Conservation (phyloP, 2,113 vertebrate species). For the Antechinus stuartii region DNA sequence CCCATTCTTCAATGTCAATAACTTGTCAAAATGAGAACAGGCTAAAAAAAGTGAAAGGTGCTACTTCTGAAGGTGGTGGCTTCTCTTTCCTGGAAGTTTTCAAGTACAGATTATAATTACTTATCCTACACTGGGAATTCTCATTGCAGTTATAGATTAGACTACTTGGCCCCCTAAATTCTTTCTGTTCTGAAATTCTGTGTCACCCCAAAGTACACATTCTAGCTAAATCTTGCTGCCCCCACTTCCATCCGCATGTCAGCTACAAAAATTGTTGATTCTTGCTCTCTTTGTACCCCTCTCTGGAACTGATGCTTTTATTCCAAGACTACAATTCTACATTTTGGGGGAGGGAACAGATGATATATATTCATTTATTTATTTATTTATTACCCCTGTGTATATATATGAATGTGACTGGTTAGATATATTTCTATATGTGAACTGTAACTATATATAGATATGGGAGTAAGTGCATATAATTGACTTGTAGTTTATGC, state of each 20-base stretch:
- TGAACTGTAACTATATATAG: not conserved
- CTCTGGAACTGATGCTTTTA: not conserved
- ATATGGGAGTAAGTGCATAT: not conserved
- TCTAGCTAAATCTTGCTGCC: not conserved
- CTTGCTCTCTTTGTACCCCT: not conserved
- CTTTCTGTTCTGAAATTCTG: not conserved
- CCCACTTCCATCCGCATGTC: not conserved
- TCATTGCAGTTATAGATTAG: not conserved
- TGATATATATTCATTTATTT: not conserved
- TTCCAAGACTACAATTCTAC: not conserved
- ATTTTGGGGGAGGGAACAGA: not conserved
- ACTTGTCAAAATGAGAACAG: not conserved
- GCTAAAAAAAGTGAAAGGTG: not conserved
- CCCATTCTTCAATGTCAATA: not conserved
- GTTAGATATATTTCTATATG: not conserved
- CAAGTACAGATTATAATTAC: not conserved
- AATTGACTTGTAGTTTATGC: not conserved
- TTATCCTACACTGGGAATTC: not conserved
- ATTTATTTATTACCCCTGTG: no score
- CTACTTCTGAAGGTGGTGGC: not conserved
- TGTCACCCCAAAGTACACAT: not conserved
- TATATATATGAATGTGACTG: not conserved
- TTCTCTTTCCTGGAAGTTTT: not conserved
- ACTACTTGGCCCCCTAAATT: not conserved
- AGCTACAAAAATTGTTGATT: not conserved